A percentile compares a stretch with the other conserved stretches of the same genome.
These are phyloP conservation scores for Oscarella lobularis DNA, from an alignment of 37 sponge, comb jelly and placozoan genomes.

Conservation along the genomic window DNA sequence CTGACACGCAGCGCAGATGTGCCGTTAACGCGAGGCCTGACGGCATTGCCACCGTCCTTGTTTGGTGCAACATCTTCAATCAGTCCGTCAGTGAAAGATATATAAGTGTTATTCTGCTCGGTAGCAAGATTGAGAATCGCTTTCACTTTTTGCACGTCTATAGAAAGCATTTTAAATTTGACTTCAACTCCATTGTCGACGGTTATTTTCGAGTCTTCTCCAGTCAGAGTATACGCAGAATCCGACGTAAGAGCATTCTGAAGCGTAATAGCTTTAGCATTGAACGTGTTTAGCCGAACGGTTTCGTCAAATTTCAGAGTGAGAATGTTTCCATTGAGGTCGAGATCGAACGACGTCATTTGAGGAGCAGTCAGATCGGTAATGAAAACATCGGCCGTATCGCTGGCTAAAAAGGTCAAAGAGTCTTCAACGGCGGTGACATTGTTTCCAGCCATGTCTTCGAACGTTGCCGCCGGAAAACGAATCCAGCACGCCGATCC, in stretches of 20 bases:
- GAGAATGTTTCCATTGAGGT: conserved; percentile 39
- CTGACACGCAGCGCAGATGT: conserved; percentile 53
- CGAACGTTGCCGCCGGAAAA: conserved; percentile 21
- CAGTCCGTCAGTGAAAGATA: conserved; percentile 34
- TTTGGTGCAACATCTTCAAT: conserved; percentile 18
- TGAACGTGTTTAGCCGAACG: conserved; percentile 28
- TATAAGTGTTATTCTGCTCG: conserved; percentile 40
- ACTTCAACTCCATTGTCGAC: conserved; percentile 20
- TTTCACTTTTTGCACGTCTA: conserved; percentile 36
- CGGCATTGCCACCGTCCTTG: conserved; percentile 5
- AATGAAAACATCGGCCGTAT: conserved; percentile 6
- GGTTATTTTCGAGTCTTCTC: conserved; percentile 14
- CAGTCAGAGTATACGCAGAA: conserved; percentile 8
- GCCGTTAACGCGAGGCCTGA: conserved; percentile 32
- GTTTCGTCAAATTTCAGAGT: conserved; percentile 63
- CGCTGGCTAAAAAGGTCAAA: neutral
- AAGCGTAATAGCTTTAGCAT: conserved; percentile 18
- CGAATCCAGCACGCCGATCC: conserved; percentile 47
- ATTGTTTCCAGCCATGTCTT: conserved; percentile 50
- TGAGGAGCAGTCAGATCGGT: conserved; percentile 39
- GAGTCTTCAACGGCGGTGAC: conserved; percentile 5
- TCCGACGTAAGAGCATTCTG: conserved; percentile 27
- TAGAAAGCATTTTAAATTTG: conserved; percentile 13
- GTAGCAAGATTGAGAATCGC: conserved; percentile 32
- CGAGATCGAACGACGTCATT: conserved; percentile 56